Evolutionary conservation across 2,113 vertebrate genomes (phyloP).

Genomic region (Bubalus kerabau): DNA sequence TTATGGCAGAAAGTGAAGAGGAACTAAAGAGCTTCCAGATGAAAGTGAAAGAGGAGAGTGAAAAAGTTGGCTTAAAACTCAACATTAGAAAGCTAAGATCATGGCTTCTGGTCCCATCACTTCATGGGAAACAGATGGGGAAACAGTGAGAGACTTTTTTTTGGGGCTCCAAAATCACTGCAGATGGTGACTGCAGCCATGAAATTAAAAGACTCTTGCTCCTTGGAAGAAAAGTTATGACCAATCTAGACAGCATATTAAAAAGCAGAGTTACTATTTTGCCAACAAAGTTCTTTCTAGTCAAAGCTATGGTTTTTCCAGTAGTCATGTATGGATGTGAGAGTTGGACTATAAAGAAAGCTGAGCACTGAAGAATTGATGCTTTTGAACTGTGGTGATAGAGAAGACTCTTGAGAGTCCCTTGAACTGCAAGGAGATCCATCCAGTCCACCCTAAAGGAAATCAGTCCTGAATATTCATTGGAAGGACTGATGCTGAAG

Average conservation of each 20-base stretch:
- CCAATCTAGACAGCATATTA: not conserved
- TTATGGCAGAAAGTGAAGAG: not conserved
- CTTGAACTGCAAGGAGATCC: not conserved
- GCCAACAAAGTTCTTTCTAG: not conserved
- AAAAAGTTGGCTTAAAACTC: not conserved
- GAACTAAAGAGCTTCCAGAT: not conserved
- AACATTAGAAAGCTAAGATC: not conserved
- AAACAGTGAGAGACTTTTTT: not conserved
- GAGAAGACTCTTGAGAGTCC: not conserved
- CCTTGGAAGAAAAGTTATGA: not conserved
- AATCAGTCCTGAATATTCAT: not conserved
- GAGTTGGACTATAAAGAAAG: not conserved
- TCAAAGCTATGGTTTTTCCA: not conserved
- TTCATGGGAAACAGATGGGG: not conserved
- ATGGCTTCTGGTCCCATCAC: not conserved
- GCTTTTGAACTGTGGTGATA: not conserved
- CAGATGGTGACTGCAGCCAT: not conserved
- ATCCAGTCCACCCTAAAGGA: not conserved
- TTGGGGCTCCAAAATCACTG: not conserved
- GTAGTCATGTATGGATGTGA: not conserved
- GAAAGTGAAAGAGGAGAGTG: not conserved
- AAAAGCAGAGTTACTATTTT: not conserved
- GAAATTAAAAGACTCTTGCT: not conserved
- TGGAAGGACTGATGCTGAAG: not conserved
- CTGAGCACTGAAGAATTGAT: not conserved